Evolutionary conservation across 1,140 invertebrate species (phyloP).

Genomic region (Drosophila nigrodunni): DNA sequence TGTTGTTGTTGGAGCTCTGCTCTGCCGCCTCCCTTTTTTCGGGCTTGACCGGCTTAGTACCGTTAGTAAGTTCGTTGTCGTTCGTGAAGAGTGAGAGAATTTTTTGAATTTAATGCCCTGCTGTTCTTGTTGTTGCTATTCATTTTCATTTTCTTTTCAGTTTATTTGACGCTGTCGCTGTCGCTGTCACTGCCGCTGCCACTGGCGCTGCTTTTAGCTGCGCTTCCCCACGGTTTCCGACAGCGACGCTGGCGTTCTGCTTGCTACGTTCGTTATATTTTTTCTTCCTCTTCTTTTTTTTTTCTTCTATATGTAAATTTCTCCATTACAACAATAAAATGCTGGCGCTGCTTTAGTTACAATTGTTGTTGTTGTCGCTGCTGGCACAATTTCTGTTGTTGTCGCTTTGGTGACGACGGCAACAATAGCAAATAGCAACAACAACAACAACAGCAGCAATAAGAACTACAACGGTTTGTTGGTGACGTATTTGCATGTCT

Average conservation of each 20-base stretch:
- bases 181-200: conserved; percentile 32
- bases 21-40: conserved; percentile 44
- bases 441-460: conserved; percentile 12
- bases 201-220: conserved; percentile 40
- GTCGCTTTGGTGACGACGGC: conserved; percentile 50
- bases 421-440: conserved; percentile 37
- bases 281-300: too few relatives aligned
- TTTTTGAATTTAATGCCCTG: conserved; percentile 58
- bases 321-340: conserved; percentile 56
- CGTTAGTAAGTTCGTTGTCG: conserved; percentile 81
- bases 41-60: conserved; percentile 80
- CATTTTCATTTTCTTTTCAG: conserved; percentile 78
- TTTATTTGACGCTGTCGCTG: conserved; percentile 59
- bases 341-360: conserved; percentile 54
- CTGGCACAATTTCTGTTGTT: conserved; percentile 64
- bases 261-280: neutral
- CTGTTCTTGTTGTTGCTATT: conserved; percentile 51
- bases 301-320: conserved; percentile 50
- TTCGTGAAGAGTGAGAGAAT: conserved; percentile 63
- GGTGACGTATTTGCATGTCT: conserved; percentile 59
- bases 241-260: conserved; percentile 30
- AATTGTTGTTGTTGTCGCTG: conserved; percentile 43
- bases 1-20: conserved; percentile 35
- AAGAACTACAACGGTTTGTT: conserved; percentile 16
- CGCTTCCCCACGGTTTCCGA: conserved; percentile 45